Base-by-base conservation (phyloP, 2,888 invertebrate species). In the Drosophila diplacantha region DNA sequence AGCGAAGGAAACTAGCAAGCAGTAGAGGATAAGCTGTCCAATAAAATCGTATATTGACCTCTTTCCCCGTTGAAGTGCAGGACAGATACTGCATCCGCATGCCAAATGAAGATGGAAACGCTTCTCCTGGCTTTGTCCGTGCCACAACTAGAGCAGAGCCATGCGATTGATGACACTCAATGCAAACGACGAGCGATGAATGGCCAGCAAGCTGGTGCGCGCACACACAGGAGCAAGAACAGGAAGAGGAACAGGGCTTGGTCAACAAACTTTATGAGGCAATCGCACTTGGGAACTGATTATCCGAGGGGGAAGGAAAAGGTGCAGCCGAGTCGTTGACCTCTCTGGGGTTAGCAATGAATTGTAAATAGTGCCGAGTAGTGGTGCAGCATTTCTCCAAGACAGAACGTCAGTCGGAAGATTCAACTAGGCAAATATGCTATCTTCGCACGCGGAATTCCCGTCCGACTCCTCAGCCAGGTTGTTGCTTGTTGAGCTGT, bases 231-330 rank as follows among this genome's bases (percentile, higher is more conserved):
- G 18, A 20, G 37, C 20, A 38, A 20, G 9, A 43, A 18, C 44
- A 44, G 44, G 44, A 44, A 18, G 18, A 31, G 43, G 9, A 41
- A 41, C 38, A 52, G 52, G 56, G 54, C 43, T 72, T 64, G 64
- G 64, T 60, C 59, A 65, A 69, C 64, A 61, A 60, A 65, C 53
- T 58, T 38, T 37, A 18, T 24, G 37, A n/a, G 37, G 35, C 16
- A 55, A 22, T 37, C 18, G 55, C 29, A 55, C 22, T 37, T 18
- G 31, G 11, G 35, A 34, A 43, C 43, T 37, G 43, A 58, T 38
- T 56, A 38, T 56, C 24, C 37, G 18, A 7, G 20, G 54, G 22
- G 6, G 41, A 16, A 5, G 11, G 11, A 26, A n/a, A 6, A 14
- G 7, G n/a, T 9, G 38, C 18, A 31, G 52, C 1, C 29, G 12